phyloP scores from a whole-genome alignment of 2,113 vertebrate species.

The Nibea albiflora region DNA sequence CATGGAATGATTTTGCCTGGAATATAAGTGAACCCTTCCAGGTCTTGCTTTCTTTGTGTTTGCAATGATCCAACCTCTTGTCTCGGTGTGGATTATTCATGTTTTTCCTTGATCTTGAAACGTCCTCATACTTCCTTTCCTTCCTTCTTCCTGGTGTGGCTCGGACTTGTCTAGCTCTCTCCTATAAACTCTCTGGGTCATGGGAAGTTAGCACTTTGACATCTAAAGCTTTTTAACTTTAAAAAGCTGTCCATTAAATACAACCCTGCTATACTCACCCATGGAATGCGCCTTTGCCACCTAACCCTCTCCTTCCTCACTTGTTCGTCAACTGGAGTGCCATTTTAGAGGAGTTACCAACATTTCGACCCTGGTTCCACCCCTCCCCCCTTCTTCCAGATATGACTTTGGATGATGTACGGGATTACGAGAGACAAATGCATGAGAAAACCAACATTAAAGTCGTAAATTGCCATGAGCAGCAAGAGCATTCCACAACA shows the following conservation, averaged over 20 bases:
- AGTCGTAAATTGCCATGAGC: slow-evolving; percentile 91
- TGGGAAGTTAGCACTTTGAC: slow-evolving; percentile 38
- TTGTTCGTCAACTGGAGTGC: slow-evolving; percentile 49
- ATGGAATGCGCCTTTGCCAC: slow-evolving; percentile 54
- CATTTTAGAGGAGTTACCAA: slow-evolving; percentile 85
- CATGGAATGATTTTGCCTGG: slow-evolving; percentile 20
- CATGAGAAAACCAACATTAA: slow-evolving; percentile 99
- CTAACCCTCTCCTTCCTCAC: slow-evolving; percentile 52
- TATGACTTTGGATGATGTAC: slow-evolving; percentile 99
- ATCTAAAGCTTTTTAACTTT: slow-evolving; percentile 30
- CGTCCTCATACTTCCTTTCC: slow-evolving; percentile 30
- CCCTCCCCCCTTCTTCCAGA: slow-evolving; percentile 91
- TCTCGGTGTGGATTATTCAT: slow-evolving; percentile 32
- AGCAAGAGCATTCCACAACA: slow-evolving; percentile 85
- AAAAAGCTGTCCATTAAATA: slow-evolving; percentile 16
- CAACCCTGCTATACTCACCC: background rate
- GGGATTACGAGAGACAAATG: slow-evolving; percentile 98
- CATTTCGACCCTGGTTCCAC: slow-evolving; percentile 79
- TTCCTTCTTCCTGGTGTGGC: slow-evolving; percentile 41
- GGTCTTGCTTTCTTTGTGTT: slow-evolving; percentile 21
- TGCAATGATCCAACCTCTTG: slow-evolving; percentile 37
- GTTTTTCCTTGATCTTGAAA: slow-evolving; percentile 41
- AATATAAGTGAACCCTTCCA: slow-evolving; percentile 1
- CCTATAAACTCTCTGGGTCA: slow-evolving; percentile 28
- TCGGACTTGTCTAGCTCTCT: slow-evolving; percentile 41